Conservation (phyloP, 2,113 vertebrate species). For the Gobiocypris rarus region DNA sequence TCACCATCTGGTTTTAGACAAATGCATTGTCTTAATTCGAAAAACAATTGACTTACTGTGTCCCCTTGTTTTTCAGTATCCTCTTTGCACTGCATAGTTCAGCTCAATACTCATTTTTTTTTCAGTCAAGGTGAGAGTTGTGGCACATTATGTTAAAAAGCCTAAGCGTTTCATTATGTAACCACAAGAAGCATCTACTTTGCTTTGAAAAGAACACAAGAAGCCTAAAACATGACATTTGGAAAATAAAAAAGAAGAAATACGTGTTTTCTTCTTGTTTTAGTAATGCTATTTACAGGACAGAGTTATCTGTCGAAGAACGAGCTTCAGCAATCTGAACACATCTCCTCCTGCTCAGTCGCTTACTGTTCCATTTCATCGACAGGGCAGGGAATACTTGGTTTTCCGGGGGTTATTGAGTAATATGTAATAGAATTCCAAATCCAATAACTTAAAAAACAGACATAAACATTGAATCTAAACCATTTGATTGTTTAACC, state of each 20-base stretch:
- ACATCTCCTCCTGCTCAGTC: slow-evolving; percentile 1
- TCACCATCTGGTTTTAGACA: slow-evolving; percentile 15
- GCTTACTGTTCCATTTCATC: background rate
- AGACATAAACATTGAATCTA: background rate
- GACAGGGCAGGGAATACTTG: background rate
- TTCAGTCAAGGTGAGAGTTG: slow-evolving; percentile 47
- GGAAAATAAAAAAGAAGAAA: background rate
- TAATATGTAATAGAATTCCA: background rate
- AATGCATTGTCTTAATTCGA: slow-evolving; percentile 5
- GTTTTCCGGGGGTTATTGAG: background rate
- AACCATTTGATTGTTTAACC: background rate
- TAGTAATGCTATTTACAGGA: slow-evolving; percentile 45
- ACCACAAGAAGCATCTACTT: slow-evolving; percentile 57
- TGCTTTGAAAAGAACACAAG: slow-evolving; percentile 44
- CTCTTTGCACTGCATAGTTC: slow-evolving; percentile 55
- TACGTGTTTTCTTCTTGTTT: slow-evolving; percentile 10
- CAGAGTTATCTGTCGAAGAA: background rate
- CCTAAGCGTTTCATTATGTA: slow-evolving; percentile 49
- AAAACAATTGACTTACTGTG: background rate
- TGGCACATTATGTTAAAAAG: slow-evolving; percentile 56
- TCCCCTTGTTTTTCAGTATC: background rate
- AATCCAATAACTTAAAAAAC: too few species aligned
- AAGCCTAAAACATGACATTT: slow-evolving; percentile 40
- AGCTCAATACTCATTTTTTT: slow-evolving; percentile 36
- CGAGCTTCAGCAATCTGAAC: slow-evolving; percentile 25